phyloP scores from a whole-genome alignment of 2,113 vertebrate species.

The Rattus norvegicus region GRCr8 NC_086027.1:8290001-8290500 shows the following conservation, averaged over 20 bases:
- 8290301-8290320: not conserved
- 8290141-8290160: not conserved
- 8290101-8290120: not conserved
- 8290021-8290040: not conserved
- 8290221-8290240: slow-evolving; percentile 19
- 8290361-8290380: not conserved
- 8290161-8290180: not conserved
- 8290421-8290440: not conserved
- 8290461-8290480: not conserved
- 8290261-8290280: not conserved
- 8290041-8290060: not conserved
- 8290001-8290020: not conserved
- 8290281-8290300: not conserved
- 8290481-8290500: not conserved
- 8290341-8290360: not conserved
- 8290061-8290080: not conserved
- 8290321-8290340: slow-evolving; percentile 14
- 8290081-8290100: not conserved
- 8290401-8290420: not conserved
- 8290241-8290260: not conserved
- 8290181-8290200: not conserved
- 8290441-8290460: not conserved
- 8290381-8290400: not conserved
- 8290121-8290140: not conserved
- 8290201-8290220: not conserved